Conservation (phyloP, 2,113 vertebrate genomes). For the Trematomus loennbergii region DNA sequence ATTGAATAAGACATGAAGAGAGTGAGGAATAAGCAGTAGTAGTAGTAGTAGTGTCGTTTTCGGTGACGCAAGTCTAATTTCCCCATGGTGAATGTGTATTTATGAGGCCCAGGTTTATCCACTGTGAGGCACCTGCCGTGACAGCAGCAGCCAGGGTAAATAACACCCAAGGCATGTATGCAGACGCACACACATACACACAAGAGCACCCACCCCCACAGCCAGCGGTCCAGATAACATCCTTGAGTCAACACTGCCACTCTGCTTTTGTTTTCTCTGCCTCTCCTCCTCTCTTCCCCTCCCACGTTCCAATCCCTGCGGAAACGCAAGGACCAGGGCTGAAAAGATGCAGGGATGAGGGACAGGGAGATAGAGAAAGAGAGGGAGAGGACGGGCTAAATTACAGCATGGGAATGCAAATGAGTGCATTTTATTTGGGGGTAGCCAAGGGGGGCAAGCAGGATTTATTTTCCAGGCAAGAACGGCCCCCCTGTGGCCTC, state of each 20-base stretch:
- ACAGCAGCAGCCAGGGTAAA: constrained; percentile 69
- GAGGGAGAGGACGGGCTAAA: constrained; percentile 49
- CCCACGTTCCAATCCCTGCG: constrained; percentile 62
- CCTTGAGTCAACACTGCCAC: constrained; percentile 75
- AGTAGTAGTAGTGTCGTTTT: constrained; percentile 26
- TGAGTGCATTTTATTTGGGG: constrained; percentile 72
- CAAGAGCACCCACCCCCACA: constrained; percentile 36
- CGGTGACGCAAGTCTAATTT: constrained; percentile 51
- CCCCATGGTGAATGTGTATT: constrained; percentile 67
- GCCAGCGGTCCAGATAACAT: constrained; percentile 70
- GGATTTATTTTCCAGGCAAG: constrained; percentile 67
- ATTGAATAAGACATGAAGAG: background rate
- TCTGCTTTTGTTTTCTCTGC: constrained; percentile 74
- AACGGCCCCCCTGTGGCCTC: constrained; percentile 68
- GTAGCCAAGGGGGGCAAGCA: constrained; percentile 59
- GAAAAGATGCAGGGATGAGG: constrained; percentile 66
- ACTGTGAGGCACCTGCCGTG: constrained; percentile 70
- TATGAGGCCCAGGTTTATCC: constrained; percentile 68
- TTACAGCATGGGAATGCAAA: constrained; percentile 74
- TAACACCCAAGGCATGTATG: constrained; percentile 57
- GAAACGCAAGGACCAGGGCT: constrained; percentile 55
- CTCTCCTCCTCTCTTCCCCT: constrained; percentile 55
- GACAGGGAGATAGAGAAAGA: constrained; percentile 51
- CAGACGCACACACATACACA: constrained; percentile 38
- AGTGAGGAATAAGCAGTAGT: constrained; percentile 2